Base-by-base conservation (phyloP, 1,140 invertebrate genomes). In the Vanessa tameamea region DNA sequence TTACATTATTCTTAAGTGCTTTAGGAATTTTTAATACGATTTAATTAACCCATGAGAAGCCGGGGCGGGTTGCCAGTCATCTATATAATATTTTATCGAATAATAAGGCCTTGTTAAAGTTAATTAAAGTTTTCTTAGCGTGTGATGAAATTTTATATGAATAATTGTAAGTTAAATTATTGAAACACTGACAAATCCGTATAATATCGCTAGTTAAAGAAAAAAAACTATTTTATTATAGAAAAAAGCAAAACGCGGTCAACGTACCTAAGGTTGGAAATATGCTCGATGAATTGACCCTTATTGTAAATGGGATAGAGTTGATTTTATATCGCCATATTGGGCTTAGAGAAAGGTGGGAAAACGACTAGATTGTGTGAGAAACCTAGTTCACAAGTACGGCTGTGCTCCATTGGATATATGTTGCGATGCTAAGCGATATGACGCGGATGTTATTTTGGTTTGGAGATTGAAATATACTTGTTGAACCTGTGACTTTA, bases 291-390 rank as follows among this genome's bases (percentile, higher is more conserved):
- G 16, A 66, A n/a, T 59, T 37, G 31, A 37, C 55, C 8, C 43
- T 67, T 66, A 65, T 8, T 43, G 11, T 20, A 1, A 20, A 37
- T 14, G 26, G 9, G 11, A 31, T 61, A 72, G 53, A 26, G 71
- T 66, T 50, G 9, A 61, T 37, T 59, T 48, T 67, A 63, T 50
- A 61, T 9, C 37, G 16, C 23, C 7, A 23, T 47, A 5, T 20
- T 47, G 16, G 37, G n/a, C 31, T 53, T 63, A 65, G 78, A 75
- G 79, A 80, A 81, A 81, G 79, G 77, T 73, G 79, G 79, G 76
- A 78, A 81, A 76, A 78, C 51, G 75, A 7, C 47, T 69, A 65
- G 63, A 77, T 76, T 69, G 68, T 76, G 59, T 77, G 70, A 76
- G 69, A 78, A 69, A 59, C 67, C 72, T 71, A 73, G 71, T 79